phyloP scores from a whole-genome alignment of 2,888 invertebrate genomes.

The Clanis bilineata region DNA sequence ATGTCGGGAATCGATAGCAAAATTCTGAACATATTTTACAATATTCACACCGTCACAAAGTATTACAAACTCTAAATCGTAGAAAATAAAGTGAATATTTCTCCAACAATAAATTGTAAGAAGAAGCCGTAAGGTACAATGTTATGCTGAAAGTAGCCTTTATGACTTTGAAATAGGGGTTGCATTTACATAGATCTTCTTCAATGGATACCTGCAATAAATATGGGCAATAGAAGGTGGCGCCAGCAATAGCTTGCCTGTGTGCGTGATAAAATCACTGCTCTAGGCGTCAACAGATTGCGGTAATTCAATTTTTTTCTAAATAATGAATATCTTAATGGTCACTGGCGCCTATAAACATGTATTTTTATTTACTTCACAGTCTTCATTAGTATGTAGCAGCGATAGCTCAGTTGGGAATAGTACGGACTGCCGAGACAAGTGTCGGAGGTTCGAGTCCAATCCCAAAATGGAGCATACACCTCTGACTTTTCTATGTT shows the following conservation, averaged over 20 bases:
- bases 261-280: conserved; percentile 67
- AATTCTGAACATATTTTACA: conserved; percentile 74
- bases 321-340: conserved; percentile 32
- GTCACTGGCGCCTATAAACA: not conserved
- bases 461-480: no score
- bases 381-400: no score
- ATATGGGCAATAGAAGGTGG: conserved; percentile 51
- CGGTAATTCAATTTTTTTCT: conserved; percentile 48
- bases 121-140: conserved; percentile 51
- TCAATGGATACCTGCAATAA: conserved; percentile 52
- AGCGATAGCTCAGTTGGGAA: no score
- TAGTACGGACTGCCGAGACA: no score
- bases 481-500: no score
- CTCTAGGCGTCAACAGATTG: conserved; percentile 56
- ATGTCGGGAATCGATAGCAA: conserved; percentile 76
- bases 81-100: conserved; percentile 30
- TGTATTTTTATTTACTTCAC: not conserved
- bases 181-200: conserved; percentile 56
- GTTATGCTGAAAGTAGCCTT: conserved; percentile 57
- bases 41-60: conserved; percentile 44
- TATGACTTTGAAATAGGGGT: conserved; percentile 57
- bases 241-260: conserved; percentile 35
- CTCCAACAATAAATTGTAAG: conserved; percentile 15
- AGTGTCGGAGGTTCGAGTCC: no score
- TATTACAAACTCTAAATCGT: conserved; percentile 34